Evolutionary conservation across 2,888 invertebrate genomes (phyloP), one percentile per base, ranked within the genome.

Genomic region (Coecobrya sp.): DNA sequence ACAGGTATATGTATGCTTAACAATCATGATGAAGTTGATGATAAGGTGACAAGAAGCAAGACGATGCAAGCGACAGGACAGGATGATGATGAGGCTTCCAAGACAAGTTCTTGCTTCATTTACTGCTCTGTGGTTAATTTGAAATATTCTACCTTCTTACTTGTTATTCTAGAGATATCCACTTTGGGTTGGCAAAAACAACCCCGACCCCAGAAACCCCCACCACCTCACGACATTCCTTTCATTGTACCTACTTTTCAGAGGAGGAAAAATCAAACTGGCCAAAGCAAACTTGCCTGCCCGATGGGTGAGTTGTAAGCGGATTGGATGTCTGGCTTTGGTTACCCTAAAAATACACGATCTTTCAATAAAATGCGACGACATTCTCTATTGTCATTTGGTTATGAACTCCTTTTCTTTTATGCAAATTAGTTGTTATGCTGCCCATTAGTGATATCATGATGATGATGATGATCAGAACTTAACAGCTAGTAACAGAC

Each of bases 391-490:
- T 52, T 79, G 52, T 79, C 25, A 27, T 79, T 19, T 49, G 5
- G 22, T 25, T 27, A 49, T 49, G 76, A 59, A 62, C 82, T 68
- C 45, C 45, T 85, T 85, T 90, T 87, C 87, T 79, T 82, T 92
- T 87, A 92, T 92, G 91, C 73, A 84, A 92, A 92, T 92, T 73
- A 87, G 65, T 62, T 89, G 65, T 52, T 22, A 25, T 62, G 25
- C 36, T 62, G 25, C 2, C 22, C 62, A 62, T 45, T 59, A 70
- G n/a, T 62, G 25, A 25, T 25, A 49, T 1, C 8, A 13, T 49
- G 49, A 49, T 49, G 1, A 62, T 49, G 11, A 81, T 13, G 13
- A 13, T 30, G 8, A 55, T 30, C 19, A 59, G 36, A 36, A 79
- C 11, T 52, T 2, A 79, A 13, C 19, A 30, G 19, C 16, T 27